Conservation (phyloP, 2,888 invertebrate species). For the Chouioia cunea region DNA sequence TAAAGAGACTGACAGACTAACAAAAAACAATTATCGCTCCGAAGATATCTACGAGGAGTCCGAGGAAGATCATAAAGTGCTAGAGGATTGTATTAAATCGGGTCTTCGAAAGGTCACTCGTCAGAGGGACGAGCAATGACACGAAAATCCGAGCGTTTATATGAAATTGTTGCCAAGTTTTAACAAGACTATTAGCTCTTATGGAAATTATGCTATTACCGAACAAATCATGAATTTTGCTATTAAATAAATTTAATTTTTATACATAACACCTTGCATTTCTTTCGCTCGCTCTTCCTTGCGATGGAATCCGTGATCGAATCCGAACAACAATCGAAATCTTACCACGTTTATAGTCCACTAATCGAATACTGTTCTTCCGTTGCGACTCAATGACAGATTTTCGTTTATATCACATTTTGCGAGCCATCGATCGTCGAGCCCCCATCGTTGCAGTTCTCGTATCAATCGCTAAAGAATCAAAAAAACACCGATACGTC, state of each 20-base stretch:
- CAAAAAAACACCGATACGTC: too few relatives aligned
- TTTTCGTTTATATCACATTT: too few relatives aligned
- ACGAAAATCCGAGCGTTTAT: background rate
- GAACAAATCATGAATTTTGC: conserved; percentile 40
- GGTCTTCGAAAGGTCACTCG: conserved; percentile 73
- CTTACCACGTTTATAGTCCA: too few relatives aligned
- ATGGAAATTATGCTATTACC: conserved; percentile 26
- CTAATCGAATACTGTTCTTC: too few relatives aligned
- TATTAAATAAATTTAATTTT: conserved; percentile 47
- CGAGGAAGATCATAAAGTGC: conserved; percentile 73
- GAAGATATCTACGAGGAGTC: conserved; percentile 43
- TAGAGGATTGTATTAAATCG: conserved; percentile 77
- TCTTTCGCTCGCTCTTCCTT: too few relatives aligned
- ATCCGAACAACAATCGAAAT: too few relatives aligned
- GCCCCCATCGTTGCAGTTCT: too few relatives aligned
- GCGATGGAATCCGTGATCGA: too few relatives aligned
- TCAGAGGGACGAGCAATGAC: conserved; percentile 12
- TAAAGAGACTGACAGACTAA: background rate
- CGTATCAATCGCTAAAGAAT: too few relatives aligned
- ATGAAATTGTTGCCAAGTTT: conserved; percentile 38
- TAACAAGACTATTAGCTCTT: background rate
- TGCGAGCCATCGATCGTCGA: too few relatives aligned
- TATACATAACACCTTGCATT: conserved; percentile 24
- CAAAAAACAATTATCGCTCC: background rate
- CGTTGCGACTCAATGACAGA: too few relatives aligned